Evolutionary conservation across 2,797 vertebrate species (phyloP), one percentile per base, ranked within the genome.

Genomic region (Microchirus variegatus): DNA sequence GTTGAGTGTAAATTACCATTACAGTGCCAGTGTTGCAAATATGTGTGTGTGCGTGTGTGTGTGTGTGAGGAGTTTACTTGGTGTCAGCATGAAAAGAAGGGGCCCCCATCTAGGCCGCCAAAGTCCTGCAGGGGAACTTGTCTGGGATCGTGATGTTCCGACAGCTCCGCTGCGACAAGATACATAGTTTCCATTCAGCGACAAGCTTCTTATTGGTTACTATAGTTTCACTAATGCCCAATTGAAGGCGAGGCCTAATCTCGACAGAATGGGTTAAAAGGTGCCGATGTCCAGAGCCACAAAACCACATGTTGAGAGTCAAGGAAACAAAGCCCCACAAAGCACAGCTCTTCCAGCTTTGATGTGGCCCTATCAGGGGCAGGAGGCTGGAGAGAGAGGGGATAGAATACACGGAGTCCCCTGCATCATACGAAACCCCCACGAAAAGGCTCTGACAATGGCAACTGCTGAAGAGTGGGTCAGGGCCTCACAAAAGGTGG

Each of bases 161-260:
- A 89, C 92, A 92, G 95, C 94, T 94, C 95, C 93, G 92, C 94
- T 96, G 95, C 94, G 95, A 98, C 96, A 97, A 98, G 96, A 97
- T 98, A 98, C 96, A 99, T 98, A 98, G 96, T 95, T 98, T 97
- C 96, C 95, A 96, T 99, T 98, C 95, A 98, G 92, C 83, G 72
- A 92, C 93, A 90, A 94, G 94, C 95, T 97, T 96, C 97, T 99
- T 98, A 99, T 95, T 91, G 94, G 97, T 99, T 99, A 98, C 97
- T 98, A 99, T 99, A 99, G 97, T 98, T 97, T 98, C 96, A 93
- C 95, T 98, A 98, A 98, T 96, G 95, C 96, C 93, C 94, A 95
- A 95, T 96, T 95, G 95, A 94, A 96, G 95, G 95, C 93, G 77
- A 90, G 93, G 93, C 94, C 95, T 98, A 98, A 99, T 96, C 97